Evolutionary conservation across 2,888 invertebrate species (phyloP).

Genomic region (Cheilosia pagana): DNA sequence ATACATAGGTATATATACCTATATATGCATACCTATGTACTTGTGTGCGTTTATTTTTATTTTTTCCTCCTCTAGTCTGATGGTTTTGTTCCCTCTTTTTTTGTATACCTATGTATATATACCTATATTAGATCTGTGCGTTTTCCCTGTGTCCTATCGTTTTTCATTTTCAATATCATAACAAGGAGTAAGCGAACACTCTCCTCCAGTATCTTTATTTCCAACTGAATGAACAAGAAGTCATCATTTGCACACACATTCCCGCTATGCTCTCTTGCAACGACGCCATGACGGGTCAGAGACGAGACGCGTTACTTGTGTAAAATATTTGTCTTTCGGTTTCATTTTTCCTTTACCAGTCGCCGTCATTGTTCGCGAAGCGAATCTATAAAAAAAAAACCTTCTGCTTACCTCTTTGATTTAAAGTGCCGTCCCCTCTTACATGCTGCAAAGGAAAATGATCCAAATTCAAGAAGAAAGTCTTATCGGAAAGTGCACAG

Average conservation of each 20-base stretch:
- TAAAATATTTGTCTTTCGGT: neutral
- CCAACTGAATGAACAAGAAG: slow-evolving; percentile 56
- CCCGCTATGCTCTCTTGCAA: neutral
- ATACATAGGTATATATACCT: no score
- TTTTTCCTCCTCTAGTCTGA: neutral
- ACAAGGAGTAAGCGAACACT: slow-evolving; percentile 34
- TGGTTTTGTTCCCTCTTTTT: slow-evolving; percentile 19
- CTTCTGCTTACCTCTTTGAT: slow-evolving; percentile 16
- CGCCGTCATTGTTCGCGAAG: slow-evolving; percentile 5
- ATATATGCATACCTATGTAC: slow-evolving; percentile 2
- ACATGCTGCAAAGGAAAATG: neutral
- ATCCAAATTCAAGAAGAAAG: neutral
- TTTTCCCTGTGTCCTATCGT: slow-evolving; percentile 25
- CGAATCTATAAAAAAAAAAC: slow-evolving; percentile 19
- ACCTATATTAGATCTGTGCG: neutral
- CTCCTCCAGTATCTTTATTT: slow-evolving; percentile 55
- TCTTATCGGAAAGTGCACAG: slow-evolving; percentile 19
- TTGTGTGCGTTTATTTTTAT: neutral
- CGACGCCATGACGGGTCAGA: slow-evolving; percentile 25
- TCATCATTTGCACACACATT: slow-evolving; percentile 53
- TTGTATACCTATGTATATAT: neutral
- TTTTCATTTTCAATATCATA: slow-evolving; percentile 47
- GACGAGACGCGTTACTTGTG: neutral
- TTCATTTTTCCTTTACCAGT: neutral
- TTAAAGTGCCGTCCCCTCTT: slow-evolving; percentile 5